Evolutionary conservation across 2,113 vertebrate genomes (phyloP), one percentile per base, ranked within the genome.

Genomic region (Spizaetus ornatus): DNA sequence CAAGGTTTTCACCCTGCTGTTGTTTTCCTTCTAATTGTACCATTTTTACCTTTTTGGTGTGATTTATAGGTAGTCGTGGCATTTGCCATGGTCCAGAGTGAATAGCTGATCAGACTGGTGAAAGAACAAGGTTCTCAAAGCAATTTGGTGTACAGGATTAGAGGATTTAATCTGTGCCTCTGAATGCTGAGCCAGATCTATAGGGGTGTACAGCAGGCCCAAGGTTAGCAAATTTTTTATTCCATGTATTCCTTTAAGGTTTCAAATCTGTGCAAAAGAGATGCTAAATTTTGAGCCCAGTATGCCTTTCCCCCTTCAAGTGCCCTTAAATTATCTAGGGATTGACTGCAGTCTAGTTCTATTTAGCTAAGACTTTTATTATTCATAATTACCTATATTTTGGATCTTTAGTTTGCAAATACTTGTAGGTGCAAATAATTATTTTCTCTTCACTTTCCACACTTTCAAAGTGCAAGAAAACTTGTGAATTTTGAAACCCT

Each of bases 1-100:
- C 47, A 96, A 56, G 23, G 53, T 63, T 89, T 97, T 86, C 31
- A 69, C 21, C 4, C 7, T 72, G 8, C 55, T 94, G 43, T 97
- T 96, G 40, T 95, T 96, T 86, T 93, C 47, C 74, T 94, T 94
- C 82, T 26, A 23, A 53, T 58, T 94, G 61, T 63, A 85, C 93
- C 36, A 66, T 80, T 90, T 95, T 97, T 84, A 88, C 52, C 79
- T 95, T 97, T 93, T 89, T 87, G 77, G 32, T 81, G 36, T 85
- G 84, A 96, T 94, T 79, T 95, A 86, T 88, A 65, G 27, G 81
- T 83, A 81, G 62, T 66, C 13, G 50, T 65, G 59, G 34, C 42
- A 25, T 82, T 94, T 86, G 17, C 47, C 4, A 2, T 47, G 26
- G 15, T 80, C 34, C 1, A 1, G 15, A 42, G 63, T 32, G 53